Evolutionary conservation across 2,888 invertebrate species (phyloP).

Genomic region (Mesodorylaimus sp.): DNA sequence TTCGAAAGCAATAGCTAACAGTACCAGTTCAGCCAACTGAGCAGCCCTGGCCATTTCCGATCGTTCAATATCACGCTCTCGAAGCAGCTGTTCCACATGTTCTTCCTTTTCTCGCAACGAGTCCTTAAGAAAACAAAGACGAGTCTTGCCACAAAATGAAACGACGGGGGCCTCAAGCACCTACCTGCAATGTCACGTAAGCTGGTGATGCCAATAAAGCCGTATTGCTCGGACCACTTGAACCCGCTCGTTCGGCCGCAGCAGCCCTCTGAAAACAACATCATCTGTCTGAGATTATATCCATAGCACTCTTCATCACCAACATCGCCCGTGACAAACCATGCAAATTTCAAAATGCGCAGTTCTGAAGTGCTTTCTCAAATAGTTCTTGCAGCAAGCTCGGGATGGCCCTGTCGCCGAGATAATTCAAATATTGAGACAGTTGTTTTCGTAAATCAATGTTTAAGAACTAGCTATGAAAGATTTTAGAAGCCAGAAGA

Average conservation of each 20-base stretch:
- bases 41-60: conserved; percentile 67
- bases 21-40: conserved; percentile 55
- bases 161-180: not conserved
- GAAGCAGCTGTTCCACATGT: conserved; percentile 73
- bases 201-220: not conserved
- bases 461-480: too few species aligned
- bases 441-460: too few species aligned
- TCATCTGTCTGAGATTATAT: too few species aligned
- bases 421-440: too few species aligned
- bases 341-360: too few species aligned
- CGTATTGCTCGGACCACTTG: not conserved
- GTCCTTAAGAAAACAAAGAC: conserved; percentile 49
- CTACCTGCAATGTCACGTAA: not conserved
- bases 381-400: too few species aligned
- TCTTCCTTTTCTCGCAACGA: conserved; percentile 76
- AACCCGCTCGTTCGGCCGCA: not conserved
- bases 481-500: too few species aligned
- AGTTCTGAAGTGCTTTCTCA: too few species aligned
- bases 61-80: conserved; percentile 72
- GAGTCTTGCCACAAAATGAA: conserved; percentile 2
- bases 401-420: too few species aligned
- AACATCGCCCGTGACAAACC: too few species aligned
- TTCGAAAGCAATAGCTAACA: not conserved
- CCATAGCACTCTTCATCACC: too few species aligned
- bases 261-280: not conserved